Evolutionary conservation across 2,797 vertebrate genomes (phyloP).

Genomic region (Danionella dracula): DNA sequence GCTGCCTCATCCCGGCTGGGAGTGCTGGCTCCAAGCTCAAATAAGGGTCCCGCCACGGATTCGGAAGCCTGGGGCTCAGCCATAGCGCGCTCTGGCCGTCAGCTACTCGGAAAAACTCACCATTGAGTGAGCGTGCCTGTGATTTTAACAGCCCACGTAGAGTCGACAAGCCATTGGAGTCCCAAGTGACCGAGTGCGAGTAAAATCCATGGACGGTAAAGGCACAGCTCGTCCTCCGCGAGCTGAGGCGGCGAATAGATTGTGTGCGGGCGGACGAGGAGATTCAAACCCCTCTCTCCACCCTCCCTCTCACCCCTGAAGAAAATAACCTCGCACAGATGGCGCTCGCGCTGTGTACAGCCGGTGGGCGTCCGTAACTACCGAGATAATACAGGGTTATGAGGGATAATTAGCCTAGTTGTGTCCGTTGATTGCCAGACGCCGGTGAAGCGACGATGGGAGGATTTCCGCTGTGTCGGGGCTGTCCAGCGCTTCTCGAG

Average conservation of each 20-base stretch:
- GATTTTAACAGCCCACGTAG: constrained; percentile 1
- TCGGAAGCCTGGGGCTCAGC: constrained; percentile 70
- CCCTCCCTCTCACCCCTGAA: not conserved
- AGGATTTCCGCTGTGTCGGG: not conserved
- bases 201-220: constrained; percentile 31
- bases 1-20: constrained; percentile 52
- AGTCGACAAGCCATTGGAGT: constrained; percentile 20
- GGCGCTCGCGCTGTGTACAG: constrained; percentile 36
- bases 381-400: constrained; percentile 20
- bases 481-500: not conserved
- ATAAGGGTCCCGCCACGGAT: constrained; percentile 61
- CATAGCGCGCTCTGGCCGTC: constrained; percentile 64
- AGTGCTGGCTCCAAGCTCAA: constrained; percentile 48
- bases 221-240: not conserved
- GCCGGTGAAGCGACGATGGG: not conserved
- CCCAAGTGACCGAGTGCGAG: not conserved
- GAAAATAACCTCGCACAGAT: constrained; percentile 45
- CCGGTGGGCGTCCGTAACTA: constrained; percentile 23
- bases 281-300: constrained; percentile 26
- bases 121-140: constrained; percentile 1
- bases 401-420: constrained; percentile 11
- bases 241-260: constrained; percentile 10
- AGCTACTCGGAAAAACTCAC: constrained; percentile 50
- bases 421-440: constrained; percentile 1
- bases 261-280: constrained; percentile 22